Base-by-base conservation (phyloP, 2,888 invertebrate species). In the Parasteatoda lunata region DNA sequence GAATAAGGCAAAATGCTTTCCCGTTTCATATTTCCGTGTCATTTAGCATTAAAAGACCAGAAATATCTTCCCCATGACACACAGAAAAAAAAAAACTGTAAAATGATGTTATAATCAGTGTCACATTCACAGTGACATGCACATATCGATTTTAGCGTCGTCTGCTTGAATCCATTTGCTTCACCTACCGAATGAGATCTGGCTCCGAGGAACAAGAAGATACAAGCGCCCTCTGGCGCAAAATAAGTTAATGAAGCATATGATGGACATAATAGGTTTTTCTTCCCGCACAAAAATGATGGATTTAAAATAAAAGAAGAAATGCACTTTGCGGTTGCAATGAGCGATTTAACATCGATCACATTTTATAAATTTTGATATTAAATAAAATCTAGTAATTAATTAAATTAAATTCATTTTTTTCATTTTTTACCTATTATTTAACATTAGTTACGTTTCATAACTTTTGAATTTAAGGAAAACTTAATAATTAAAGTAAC, bases 201-300 rank as follows among this genome's bases (percentile, higher is more conserved):
- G 30, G 30, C 30, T 30, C 30, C 30, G 30, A 30, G 30, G 2
- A 49, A 59, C 69, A 45, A 49, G 59, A 15, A 73, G 45, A 65
- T 11, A 6, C 9, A 51, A 64, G 79, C 59, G 70, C 78, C 84
- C 59, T 79, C 79, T 76, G 47, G 76, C 47, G 64, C 70, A 70
- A 79, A 77, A 64, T 59, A 85, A 79, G 79, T 75, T 85, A 85
- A 85, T 85, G 79, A 54, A 5, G 75, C 84, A 52, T 71, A 30
- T 85, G 84, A 85, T 85, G 76, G 84, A 85, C 84, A 76, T 65
- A 51, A 69, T 52, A 65, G 75, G 79, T 85, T 79, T 76, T 79
- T 79, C 79, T 79, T 70, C 30, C 30, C 30, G 30, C 30, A 30
- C 30, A 30, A 2, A 30, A 30, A 30, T 30, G 30, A 30, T 30